Conservation (phyloP, 2,113 vertebrate genomes). For the Myotis brandtii region DNA sequence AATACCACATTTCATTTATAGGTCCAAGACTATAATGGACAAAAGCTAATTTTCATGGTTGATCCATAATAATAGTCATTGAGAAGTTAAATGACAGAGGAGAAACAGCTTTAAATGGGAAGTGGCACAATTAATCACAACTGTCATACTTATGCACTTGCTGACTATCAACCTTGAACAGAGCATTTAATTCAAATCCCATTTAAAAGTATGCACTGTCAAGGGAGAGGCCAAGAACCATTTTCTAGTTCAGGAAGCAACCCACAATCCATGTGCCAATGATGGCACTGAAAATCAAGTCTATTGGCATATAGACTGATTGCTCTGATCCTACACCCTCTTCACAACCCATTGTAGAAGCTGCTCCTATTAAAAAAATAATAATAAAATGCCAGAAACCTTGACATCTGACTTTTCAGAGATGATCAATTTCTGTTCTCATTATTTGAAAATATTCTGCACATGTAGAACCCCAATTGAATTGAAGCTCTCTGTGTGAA, state of each 20-base stretch:
- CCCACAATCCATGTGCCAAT: background rate
- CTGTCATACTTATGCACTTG: background rate
- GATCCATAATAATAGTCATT: constrained; percentile 22
- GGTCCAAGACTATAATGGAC: constrained; percentile 21
- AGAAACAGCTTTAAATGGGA: constrained; percentile 58
- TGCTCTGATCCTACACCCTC: background rate
- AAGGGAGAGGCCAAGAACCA: constrained; percentile 9
- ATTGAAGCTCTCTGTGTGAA: background rate
- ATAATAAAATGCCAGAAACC: background rate
- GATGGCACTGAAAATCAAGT: background rate
- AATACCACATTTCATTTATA: constrained; percentile 48
- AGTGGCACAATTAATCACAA: constrained; percentile 46
- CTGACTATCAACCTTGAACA: constrained; percentile 57
- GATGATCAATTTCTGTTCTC: background rate
- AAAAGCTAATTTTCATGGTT: constrained; percentile 50
- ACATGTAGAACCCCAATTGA: background rate
- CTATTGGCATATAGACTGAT: background rate
- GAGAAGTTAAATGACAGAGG: constrained; percentile 56
- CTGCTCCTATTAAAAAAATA: background rate
- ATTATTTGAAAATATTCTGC: background rate
- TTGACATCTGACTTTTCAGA: background rate
- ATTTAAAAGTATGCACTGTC: constrained; percentile 17
- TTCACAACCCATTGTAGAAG: background rate
- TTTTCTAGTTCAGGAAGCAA: constrained; percentile 32
- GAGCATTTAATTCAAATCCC: constrained; percentile 52